Evolutionary conservation across 2,797 vertebrate genomes (phyloP).

Genomic region (Tenualosa thibaudeaui): DNA sequence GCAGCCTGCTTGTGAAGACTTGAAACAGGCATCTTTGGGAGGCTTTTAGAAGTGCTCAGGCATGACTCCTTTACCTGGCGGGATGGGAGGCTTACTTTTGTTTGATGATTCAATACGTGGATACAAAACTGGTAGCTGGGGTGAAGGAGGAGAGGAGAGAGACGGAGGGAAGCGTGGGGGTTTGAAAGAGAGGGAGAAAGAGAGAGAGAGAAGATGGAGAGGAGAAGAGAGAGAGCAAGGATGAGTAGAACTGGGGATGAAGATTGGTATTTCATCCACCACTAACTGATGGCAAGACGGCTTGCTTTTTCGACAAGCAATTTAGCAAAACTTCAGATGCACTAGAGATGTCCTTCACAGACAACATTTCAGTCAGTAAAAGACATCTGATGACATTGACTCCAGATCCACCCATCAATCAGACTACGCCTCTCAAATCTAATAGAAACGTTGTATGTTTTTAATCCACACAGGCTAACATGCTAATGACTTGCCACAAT

Average conservation of each 20-base stretch:
- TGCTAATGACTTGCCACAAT: neutral
- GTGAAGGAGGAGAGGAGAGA: constrained; percentile 60
- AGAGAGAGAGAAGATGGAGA: constrained; percentile 4
- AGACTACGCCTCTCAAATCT: neutral
- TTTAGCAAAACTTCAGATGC: neutral
- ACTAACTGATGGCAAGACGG: neutral
- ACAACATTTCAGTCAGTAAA: neutral
- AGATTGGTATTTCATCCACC: neutral
- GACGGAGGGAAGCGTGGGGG: constrained; percentile 42
- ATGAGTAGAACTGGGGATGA: neutral
- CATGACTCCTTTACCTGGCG: constrained; percentile 73
- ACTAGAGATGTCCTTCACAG: neutral
- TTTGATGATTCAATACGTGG: constrained; percentile 75
- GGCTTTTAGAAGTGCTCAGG: constrained; percentile 73
- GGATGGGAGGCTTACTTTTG: constrained; percentile 72
- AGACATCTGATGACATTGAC: neutral
- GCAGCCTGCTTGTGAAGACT: constrained; percentile 75
- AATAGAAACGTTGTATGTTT: neutral
- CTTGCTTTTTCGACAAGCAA: neutral
- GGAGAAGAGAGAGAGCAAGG: neutral
- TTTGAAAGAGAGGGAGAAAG: constrained; percentile 17
- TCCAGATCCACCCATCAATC: neutral
- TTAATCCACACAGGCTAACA: constrained; percentile 3
- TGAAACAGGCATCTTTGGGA: constrained; percentile 72
- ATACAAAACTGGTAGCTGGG: constrained; percentile 77